Conservation (phyloP, 2,888 invertebrate genomes). For the Linyphia triangularis region DNA sequence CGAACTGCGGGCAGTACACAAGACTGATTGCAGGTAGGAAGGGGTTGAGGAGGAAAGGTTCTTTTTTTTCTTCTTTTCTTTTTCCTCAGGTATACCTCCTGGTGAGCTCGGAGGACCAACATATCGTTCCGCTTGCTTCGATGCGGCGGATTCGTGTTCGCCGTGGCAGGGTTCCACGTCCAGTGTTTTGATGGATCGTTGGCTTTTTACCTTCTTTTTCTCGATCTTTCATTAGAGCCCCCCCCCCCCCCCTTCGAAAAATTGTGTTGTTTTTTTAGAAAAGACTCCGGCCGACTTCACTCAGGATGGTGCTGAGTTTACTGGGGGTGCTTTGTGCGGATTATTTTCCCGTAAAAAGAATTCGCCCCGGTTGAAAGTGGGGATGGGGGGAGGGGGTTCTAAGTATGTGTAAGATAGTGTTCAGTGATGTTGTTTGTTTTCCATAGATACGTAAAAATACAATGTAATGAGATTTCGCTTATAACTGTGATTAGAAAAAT, state of each 20-base stretch:
- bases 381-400: too few relatives aligned
- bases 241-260: too few relatives aligned
- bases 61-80: neutral
- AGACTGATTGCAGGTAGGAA: neutral
- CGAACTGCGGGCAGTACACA: too few relatives aligned
- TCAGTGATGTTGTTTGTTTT: too few relatives aligned
- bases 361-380: too few relatives aligned
- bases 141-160: slow-evolving; percentile 29
- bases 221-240: slow-evolving; percentile 10
- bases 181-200: slow-evolving; percentile 52
- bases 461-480: too few relatives aligned
- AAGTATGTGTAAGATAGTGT: too few relatives aligned
- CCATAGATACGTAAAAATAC: too few relatives aligned
- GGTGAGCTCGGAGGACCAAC: slow-evolving; percentile 1
- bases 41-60: neutral
- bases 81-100: slow-evolving; percentile 12
- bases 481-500: too few relatives aligned
- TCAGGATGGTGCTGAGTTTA: too few relatives aligned
- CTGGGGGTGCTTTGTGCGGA: neutral
- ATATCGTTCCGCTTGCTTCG: slow-evolving; percentile 51
- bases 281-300: too few relatives aligned
- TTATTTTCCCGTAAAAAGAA: too few relatives aligned
- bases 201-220: slow-evolving; percentile 1
- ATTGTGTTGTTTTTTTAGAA: neutral
- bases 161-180: slow-evolving; percentile 44